These are phyloP conservation scores for Echeneis naucrates DNA, from an alignment of 2,797 vertebrate genomes.

Conservation along the genomic window DNA sequence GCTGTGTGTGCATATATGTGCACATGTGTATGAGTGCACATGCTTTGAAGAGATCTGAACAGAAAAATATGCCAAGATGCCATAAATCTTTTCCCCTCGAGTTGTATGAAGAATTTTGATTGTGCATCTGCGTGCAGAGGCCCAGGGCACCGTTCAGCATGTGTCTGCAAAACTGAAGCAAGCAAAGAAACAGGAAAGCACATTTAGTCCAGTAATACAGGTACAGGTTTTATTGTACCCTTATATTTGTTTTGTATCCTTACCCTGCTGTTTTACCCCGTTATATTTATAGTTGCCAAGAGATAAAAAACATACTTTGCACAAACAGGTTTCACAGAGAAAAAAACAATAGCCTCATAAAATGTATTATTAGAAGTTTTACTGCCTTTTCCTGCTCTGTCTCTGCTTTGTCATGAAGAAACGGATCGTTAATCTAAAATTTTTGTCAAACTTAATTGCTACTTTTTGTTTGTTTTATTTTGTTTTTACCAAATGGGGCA, in stretches of 20 bases:
- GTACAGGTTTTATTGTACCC: neutral
- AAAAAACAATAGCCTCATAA: slow-evolving; percentile 24
- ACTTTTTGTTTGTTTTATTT: too few species aligned
- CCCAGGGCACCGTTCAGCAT: slow-evolving; percentile 39
- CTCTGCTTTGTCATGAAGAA: too few species aligned
- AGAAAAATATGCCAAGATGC: slow-evolving; percentile 43
- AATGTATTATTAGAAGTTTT: slow-evolving; percentile 19
- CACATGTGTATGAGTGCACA: slow-evolving; percentile 23
- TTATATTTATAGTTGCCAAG: slow-evolving; percentile 18
- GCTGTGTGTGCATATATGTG: slow-evolving; percentile 45
- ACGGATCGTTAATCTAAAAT: neutral
- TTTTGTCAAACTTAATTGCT: neutral
- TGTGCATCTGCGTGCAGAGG: slow-evolving; percentile 51
- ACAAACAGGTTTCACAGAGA: slow-evolving; percentile 16
- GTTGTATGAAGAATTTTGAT: slow-evolving; percentile 56
- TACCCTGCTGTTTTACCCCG: neutral
- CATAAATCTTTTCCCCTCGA: slow-evolving; percentile 67
- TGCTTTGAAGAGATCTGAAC: slow-evolving; percentile 55
- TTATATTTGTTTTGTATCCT: neutral
- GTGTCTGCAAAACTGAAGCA: slow-evolving; percentile 27
- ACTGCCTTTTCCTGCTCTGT: neutral
- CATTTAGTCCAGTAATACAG: neutral
- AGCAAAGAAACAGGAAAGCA: slow-evolving; percentile 1
- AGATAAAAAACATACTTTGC: slow-evolving; percentile 20
- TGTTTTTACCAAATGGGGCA: too few species aligned